Evolutionary conservation across 1,140 invertebrate species (phyloP), one percentile per base, ranked within the genome.

Genomic region (Drosophila ironensis): DNA sequence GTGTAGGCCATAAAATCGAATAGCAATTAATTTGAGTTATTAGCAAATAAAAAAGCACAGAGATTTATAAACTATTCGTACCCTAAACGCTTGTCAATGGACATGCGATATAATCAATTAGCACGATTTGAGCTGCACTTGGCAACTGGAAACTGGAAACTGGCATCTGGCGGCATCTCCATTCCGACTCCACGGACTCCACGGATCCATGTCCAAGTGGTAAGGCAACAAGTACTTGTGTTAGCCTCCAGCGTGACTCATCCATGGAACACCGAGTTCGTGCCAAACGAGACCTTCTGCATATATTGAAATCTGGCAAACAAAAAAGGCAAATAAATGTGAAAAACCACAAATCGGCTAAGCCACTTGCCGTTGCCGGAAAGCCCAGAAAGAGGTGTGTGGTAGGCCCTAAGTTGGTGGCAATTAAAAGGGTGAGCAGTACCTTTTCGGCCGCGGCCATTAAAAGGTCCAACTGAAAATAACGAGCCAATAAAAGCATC

Each of bases 111-210:
- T 67, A 72, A 86, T 86, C 80, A 80, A 80, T 86, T 86, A 86
- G 71, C 80, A 86, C 80, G 80, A 86, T 67, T 80, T 86, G 86
- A 80, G 80, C 68, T 86, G 80, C 80, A 84, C 76, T 81, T 81
- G 75, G 66, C 64, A 41, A 69, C 33, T 38, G 57, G 47, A 42
- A 41, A 37, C 33, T 17, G 12, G 22, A 22, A 41, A 69, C 37
- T 38, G 42, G 47, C 38, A 40, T 11, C 28, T 33, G 22, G 20
- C 25, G 40, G 40, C 44, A 45, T 19, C 17, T 19, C 25, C 45
- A 33, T 40, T n/a, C n/a, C n/a, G n/a, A n/a, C 41, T 12, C 35
- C 28, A 12, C 45, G 30, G 51, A 67, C 17, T 68, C 50, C 53
- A 45, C 78, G 67, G 52, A 57, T 73, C 70, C 75, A 72, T 72